Conservation (phyloP, 1,140 invertebrate species). For the Zelostemma sp. region DNA sequence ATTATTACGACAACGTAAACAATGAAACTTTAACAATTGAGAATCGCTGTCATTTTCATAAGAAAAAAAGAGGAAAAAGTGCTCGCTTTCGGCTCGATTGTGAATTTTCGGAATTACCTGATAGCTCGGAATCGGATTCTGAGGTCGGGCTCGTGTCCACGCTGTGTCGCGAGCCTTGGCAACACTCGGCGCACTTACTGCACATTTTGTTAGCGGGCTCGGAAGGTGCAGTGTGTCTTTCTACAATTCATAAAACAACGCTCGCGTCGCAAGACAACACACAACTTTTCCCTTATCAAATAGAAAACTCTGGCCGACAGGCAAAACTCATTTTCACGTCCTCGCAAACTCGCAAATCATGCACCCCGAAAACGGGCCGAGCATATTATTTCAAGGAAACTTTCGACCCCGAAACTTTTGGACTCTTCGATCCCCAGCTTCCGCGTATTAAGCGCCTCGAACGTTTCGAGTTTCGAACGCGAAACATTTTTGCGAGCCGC, state of each 20-base stretch:
- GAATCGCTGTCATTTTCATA: not conserved
- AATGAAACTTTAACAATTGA: not conserved
- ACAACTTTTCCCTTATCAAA: not conserved
- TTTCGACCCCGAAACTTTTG: no score
- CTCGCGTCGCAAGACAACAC: not conserved
- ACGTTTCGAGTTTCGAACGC: no score
- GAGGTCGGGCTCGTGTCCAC: constrained; percentile 64
- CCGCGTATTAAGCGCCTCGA: no score
- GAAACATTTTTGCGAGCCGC: no score
- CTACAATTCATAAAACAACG: constrained; percentile 30
- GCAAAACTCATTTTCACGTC: no score
- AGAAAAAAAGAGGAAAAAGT: not conserved
- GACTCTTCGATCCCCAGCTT: no score
- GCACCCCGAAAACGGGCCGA: no score
- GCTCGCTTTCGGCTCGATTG: not conserved
- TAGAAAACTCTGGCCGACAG: no score
- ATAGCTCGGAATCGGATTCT: constrained; percentile 62
- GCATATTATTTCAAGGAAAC: no score
- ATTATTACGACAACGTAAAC: not conserved
- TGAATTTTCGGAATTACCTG: constrained; percentile 54
- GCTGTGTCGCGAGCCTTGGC: constrained; percentile 65
- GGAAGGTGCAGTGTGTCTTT: constrained; percentile 44
- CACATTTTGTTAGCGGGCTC: constrained; percentile 59
- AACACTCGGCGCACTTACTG: constrained; percentile 69
- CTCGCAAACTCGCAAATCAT: no score